Conservation (phyloP, 2,113 vertebrate genomes). For the Himantopus leucocephalus region DNA sequence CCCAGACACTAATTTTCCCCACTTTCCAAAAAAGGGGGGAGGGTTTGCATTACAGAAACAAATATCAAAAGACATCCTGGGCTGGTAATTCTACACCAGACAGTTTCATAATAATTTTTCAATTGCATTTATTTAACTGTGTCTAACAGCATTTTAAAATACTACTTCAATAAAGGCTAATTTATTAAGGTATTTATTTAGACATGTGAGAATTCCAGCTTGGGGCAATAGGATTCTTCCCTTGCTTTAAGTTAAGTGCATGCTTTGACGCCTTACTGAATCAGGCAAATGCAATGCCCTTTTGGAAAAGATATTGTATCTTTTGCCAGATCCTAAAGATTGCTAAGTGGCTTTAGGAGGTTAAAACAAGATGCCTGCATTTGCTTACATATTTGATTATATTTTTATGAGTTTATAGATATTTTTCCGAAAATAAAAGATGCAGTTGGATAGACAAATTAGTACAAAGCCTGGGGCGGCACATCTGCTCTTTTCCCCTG, state of each 20-base stretch:
- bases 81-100: neutral
- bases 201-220: neutral
- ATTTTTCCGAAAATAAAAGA: neutral
- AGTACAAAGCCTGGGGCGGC: slow-evolving; percentile 10
- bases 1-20: neutral
- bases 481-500: slow-evolving; percentile 18
- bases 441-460: neutral
- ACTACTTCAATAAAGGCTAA: neutral
- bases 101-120: neutral
- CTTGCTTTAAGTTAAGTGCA: neutral
- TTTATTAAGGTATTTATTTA: neutral
- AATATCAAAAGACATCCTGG: neutral
- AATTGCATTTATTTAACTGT: neutral
- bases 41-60: neutral
- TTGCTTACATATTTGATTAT: neutral
- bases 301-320: neutral
- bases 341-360: neutral
- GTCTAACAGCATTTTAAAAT: neutral
- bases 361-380: neutral
- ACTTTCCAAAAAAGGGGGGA: neutral
- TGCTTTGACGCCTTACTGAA: neutral
- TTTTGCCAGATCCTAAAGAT: neutral
- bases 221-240: neutral
- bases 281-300: neutral
- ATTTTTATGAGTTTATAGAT: neutral